Evolutionary conservation across 2,888 invertebrate species (phyloP), one percentile per base, ranked within the genome.

Genomic region (Baronia brevicornis): DNA sequence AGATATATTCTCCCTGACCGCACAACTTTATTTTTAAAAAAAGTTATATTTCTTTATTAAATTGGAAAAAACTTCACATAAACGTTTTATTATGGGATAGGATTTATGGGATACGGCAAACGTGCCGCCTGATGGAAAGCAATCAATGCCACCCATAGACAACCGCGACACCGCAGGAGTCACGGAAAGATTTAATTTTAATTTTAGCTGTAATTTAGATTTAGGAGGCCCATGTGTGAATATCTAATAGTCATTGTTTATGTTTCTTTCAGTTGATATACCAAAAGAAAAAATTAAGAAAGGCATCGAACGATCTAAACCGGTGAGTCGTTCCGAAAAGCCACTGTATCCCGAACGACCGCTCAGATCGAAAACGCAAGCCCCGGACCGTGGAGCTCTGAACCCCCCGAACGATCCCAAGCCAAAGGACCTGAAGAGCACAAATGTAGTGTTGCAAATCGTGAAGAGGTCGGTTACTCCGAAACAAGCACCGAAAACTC

Each of bases 371-470:
- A 73, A 67, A 40, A 56, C 59, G 7, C 36, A 54, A 2, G 60
- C 67, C 5, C 61, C 67, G 4, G 69, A 75, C 17, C 58, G 68
- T 13, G 62, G 60, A 15, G 66, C 55, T 9, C 53, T 57, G 2
- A 71, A 60, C 33, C 12, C 44, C 8, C 34, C 37, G 8, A 63
- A 56, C 34, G 52, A 48, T 11, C 41, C n/a, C n/a, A n/a, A 38
- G 2, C 64, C 59, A 48, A 64, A 62, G 45, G 74, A 74, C 18
- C 41, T 64, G 11, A 67, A 60, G 39, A 54, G 49, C 17, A 51
- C 71, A 1, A 74, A 70, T 47, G 66, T 72, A 7, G 73, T 78
- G 3, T 44, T 78, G 13, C 78, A 79, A 59, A 77, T 79, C 19
- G 75, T 79, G 2, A 79, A 73, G 45, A 79, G 74, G 39, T 58